Evolutionary conservation across 2,888 invertebrate species (phyloP), one percentile per base, ranked within the genome.

Genomic region (Thecophora atra): DNA sequence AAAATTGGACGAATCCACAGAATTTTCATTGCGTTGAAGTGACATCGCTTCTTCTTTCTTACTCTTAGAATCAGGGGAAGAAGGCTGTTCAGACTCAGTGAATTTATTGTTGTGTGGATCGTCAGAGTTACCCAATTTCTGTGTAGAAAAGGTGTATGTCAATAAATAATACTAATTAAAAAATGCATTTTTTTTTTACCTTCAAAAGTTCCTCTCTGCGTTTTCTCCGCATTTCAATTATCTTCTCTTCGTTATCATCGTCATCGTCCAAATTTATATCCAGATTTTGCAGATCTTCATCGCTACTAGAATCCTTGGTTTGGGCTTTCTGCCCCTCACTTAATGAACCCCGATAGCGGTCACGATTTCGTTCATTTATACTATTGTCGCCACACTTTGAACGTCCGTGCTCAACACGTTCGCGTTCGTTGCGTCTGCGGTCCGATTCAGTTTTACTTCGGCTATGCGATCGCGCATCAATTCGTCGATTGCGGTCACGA

Each of bases 171-270:
- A 64, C 5, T 30, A 13, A 17, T 11, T 37, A 17, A 28, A 30
- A 30, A 1, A 63, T 37, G 42, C 26, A 17, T n/a, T 1, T n/a
- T 5, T n/a, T n/a, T 78, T 75, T 80, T 87, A 94, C 95, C 90
- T 94, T 94, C 72, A 97, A 83, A 7, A 98, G 88, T 83, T 94
- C 95, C 85, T 97, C 96, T 54, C 98, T 89, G 81, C 96, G 93
- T 81, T 94, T 93, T 74, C 98, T 89, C 77, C 96, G 89, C 81
- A 91, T 90, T 84, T 97, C 95, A 83, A 98, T 98, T 78, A 97
- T 95, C 78, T 92, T 92, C 84, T 98, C 96, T 82, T 98, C 98
- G 79, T 96, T 95, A 84, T 97, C 96, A 74, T 96, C 96, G 76
- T 96, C 95, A 5, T 94, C 90, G 76, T 95, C 95, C 74, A 96